A percentile compares a stretch with the other conserved stretches of the same genome.
Conservation (phyloP, 2,113 vertebrate genomes). For the Sardina pilchardus region DNA sequence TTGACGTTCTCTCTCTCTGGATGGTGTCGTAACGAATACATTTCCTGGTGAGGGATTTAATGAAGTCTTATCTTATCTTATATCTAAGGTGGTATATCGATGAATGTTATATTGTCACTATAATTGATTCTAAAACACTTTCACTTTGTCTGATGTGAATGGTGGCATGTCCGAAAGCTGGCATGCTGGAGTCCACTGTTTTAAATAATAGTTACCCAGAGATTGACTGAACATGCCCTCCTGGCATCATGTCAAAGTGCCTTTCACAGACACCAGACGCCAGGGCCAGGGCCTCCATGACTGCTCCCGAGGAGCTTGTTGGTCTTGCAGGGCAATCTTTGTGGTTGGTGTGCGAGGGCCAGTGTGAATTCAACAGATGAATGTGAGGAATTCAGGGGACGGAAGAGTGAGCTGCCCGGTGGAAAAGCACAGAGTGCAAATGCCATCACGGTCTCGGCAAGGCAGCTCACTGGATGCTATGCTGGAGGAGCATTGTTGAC, state of each 20-base stretch:
- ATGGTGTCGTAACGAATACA: too few species aligned
- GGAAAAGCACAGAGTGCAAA: not conserved
- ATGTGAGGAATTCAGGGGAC: not conserved
- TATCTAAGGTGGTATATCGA: too few species aligned
- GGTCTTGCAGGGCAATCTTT: not conserved
- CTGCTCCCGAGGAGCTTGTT: not conserved
- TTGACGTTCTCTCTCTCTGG: not conserved
- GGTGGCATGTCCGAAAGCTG: not conserved
- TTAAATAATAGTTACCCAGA: not conserved
- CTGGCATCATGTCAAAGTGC: not conserved
- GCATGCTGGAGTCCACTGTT: not conserved
- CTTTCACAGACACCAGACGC: not conserved
- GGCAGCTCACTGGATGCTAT: not conserved
- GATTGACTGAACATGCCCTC: not conserved
- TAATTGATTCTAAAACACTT: too few species aligned
- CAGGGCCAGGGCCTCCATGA: not conserved
- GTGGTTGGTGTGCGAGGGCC: not conserved
- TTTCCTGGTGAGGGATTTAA: too few species aligned
- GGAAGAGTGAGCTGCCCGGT: not conserved
- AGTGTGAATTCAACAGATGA: constrained; percentile 4
- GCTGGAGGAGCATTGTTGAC: not conserved
- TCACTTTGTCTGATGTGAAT: not conserved
- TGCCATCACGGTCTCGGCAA: not conserved
- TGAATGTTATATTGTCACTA: too few species aligned
- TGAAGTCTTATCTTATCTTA: too few species aligned